A percentile compares a stretch with the other conserved stretches of the same genome.
phyloP scores from a whole-genome alignment of 2,888 invertebrate species.

The Suillia variegata region DNA sequence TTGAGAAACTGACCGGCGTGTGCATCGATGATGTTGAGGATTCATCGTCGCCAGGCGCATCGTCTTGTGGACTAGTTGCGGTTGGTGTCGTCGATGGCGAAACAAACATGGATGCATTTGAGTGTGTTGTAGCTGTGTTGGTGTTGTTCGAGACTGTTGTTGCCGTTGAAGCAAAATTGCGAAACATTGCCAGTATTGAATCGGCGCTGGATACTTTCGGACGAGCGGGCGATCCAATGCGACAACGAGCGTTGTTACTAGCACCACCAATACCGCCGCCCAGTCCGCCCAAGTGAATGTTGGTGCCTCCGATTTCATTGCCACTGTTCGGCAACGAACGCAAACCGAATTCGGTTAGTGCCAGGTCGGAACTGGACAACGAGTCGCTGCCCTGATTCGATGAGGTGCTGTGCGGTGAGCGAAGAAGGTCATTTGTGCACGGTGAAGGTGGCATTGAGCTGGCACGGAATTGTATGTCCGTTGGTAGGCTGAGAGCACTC shows the following conservation, averaged over 20 bases:
- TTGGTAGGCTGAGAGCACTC: slow-evolving; percentile 53
- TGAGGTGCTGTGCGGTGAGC: slow-evolving; percentile 72
- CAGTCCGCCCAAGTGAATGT: slow-evolving; percentile 33
- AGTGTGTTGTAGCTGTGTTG: slow-evolving; percentile 60
- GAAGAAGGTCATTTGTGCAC: slow-evolving; percentile 65
- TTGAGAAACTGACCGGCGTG: slow-evolving; percentile 67
- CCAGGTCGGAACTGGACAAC: slow-evolving; percentile 74
- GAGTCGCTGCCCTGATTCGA: slow-evolving; percentile 80
- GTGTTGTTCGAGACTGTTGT: slow-evolving; percentile 36
- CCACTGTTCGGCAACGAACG: slow-evolving; percentile 37
- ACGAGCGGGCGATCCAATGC: slow-evolving; percentile 44
- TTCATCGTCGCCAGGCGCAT: slow-evolving; percentile 71
- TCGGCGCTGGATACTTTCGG: slow-evolving; percentile 78
- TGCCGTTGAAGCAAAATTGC: slow-evolving; percentile 70
- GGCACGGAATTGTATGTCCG: slow-evolving; percentile 53
- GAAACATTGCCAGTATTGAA: slow-evolving; percentile 79
- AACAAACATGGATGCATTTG: slow-evolving; percentile 65
- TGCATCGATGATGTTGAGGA: slow-evolving; percentile 73
- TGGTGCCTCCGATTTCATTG: slow-evolving; percentile 46
- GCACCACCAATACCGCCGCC: slow-evolving; percentile 11
- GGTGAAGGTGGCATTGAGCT: slow-evolving; percentile 70
- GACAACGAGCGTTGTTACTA: slow-evolving; percentile 29
- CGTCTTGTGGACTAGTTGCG: slow-evolving; percentile 77
- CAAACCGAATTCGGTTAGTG: slow-evolving; percentile 65
- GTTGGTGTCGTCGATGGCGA: slow-evolving; percentile 76